Conservation (phyloP, 2,797 vertebrate species). For the Acanthurus lineatus region DNA sequence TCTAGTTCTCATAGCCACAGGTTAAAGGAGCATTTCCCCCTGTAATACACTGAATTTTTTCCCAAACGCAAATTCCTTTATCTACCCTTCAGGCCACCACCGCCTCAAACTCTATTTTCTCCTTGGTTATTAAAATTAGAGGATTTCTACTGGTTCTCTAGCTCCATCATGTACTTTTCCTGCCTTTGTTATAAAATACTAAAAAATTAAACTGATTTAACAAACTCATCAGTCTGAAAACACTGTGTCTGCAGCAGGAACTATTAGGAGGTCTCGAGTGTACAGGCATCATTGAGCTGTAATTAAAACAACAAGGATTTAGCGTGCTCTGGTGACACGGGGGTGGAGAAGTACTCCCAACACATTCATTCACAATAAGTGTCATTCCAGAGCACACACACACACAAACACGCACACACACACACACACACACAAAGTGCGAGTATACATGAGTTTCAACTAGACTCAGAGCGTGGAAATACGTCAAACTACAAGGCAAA, state of each 20-base stretch:
- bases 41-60: slow-evolving; percentile 31
- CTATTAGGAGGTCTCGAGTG: background rate
- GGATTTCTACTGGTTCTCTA: slow-evolving; percentile 38
- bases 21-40: slow-evolving; percentile 48
- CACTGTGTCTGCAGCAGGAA: background rate
- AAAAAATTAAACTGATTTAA: background rate
- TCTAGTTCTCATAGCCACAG: slow-evolving; percentile 48
- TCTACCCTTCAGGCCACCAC: slow-evolving; percentile 41
- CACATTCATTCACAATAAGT: slow-evolving; percentile 10
- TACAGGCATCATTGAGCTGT: slow-evolving; percentile 15
- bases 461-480: background rate
- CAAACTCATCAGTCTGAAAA: slow-evolving; percentile 31
- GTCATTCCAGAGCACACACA: slow-evolving; percentile 2
- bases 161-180: slow-evolving; percentile 48
- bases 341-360: background rate
- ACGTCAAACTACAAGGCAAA: slow-evolving; percentile 7
- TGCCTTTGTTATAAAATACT: slow-evolving; percentile 31
- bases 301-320: slow-evolving; percentile 18
- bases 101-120: slow-evolving; percentile 27
- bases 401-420: background rate
- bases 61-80: slow-evolving; percentile 38
- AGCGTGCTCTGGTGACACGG: slow-evolving; percentile 14
- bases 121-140: slow-evolving; percentile 43
- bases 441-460: background rate
- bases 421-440: background rate